Evolutionary conservation across 1,140 invertebrate genomes (phyloP), one percentile per base, ranked within the genome.

Genomic region (Octopus bimaculoides): DNA sequence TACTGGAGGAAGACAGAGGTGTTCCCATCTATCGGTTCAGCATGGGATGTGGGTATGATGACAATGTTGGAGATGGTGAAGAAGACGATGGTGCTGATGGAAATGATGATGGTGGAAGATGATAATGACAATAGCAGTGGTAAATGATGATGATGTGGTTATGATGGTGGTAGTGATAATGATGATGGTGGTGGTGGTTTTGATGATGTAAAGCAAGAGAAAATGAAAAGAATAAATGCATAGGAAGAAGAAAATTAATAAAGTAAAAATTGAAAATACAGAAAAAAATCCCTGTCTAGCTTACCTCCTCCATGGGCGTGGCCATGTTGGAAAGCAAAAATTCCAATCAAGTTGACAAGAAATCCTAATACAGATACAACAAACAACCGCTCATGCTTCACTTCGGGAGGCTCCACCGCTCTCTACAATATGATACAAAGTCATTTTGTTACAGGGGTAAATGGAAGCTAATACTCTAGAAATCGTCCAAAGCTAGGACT

Each of bases 301-400:
- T 41, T 41, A 41, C 26, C 26, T 78, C 90, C 89, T 8, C 89
- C 89, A 86, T 92, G 91, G 3, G 92, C 92, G 84, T 96, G 95
- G 4, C 96, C 96, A 84, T 90, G 89, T 81, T 89, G 88, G 77
- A 99, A 99, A 20, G 96, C 97, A 92, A 98, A 99, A 82, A 99
- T 98, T 78, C 97, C 98, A 56, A 99, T 93, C 81, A 99, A 89
- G 92, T 99, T 99, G 0, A 99, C 97, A 80, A 99, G 78, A 77
- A 99, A 93, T 0, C 97, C 98, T 61, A 97, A 87, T 0, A 99
- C 94, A 8, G 96, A 98, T 1, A 99, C 96, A 1, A 98, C 90
- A 84, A 93, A 88, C 14, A 93, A 84, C 80, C 91, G 87, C 69
- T 92, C 92, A 77, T 92, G 92, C 78, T 91, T 89, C 41, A 93